phyloP scores from a whole-genome alignment of 2,888 invertebrate genomes.

The Apamea epomidion region DNA sequence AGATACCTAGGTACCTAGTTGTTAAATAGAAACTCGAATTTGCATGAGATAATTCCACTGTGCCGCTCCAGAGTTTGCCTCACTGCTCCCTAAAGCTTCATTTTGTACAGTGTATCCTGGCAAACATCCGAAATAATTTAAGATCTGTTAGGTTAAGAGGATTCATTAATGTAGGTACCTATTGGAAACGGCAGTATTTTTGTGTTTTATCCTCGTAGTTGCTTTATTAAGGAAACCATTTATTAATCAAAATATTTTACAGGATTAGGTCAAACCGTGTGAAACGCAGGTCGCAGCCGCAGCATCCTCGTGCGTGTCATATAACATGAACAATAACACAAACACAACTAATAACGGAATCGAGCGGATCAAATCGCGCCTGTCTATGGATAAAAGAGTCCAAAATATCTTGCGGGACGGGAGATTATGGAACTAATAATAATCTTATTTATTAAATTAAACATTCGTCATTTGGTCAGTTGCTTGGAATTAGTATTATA shows the following conservation, averaged over 20 bases:
- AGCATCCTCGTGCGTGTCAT: neutral
- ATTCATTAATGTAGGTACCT: constrained; percentile 6
- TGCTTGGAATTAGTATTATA: too few species aligned
- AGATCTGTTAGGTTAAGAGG: constrained; percentile 13
- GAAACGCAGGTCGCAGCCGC: neutral
- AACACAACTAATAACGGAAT: neutral
- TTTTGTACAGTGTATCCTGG: constrained; percentile 28
- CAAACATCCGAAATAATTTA: constrained; percentile 37
- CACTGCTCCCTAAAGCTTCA: constrained; percentile 39
- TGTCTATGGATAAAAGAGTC: neutral
- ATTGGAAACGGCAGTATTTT: neutral
- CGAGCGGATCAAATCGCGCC: neutral
- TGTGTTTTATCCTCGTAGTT: neutral
- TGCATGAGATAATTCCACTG: constrained; percentile 56
- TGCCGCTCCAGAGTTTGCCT: constrained; percentile 25
- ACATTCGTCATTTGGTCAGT: neutral
- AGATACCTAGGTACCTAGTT: constrained; percentile 18
- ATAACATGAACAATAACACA: neutral
- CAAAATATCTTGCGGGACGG: neutral
- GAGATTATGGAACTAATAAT: neutral
- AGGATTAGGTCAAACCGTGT: neutral
- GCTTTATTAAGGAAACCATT: neutral
- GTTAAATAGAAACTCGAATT: constrained; percentile 56
- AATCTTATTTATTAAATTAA: neutral
- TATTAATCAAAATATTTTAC: neutral